Base-by-base conservation (phyloP, 2,113 vertebrate species). In the Rhizomys pruinosus region DNA sequence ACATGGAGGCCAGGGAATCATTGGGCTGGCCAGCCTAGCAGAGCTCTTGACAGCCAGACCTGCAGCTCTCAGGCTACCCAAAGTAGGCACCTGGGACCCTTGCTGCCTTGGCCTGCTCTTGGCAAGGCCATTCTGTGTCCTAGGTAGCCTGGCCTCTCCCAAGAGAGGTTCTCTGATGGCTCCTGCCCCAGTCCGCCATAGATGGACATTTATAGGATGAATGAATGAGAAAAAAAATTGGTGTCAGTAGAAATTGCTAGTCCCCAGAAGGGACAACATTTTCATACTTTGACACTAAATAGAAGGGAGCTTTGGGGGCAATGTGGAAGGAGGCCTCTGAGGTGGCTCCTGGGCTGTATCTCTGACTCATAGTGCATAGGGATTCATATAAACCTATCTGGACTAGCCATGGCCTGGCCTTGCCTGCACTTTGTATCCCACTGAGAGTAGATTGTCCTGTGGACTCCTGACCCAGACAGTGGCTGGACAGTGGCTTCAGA, bases 301-400 rank as follows among this genome's bases (percentile, higher is more conserved):
- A 82, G n/a, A 13, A 47, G 27, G 42, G 27, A 44, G 25, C 23
- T 17, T 25, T 25, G 7, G 32, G 29, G 25, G 11, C 5, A 20
- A n/a, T 0, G 37, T 11, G 22, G 15, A 63, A 32, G 22, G 9
- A 0, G 0, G 2, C 27, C 1, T 19, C 37, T 32, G 32, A 0
- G 29, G 57, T 32, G 27, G 29, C 7, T 23, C 55, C 61, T 32
- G n/a, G n/a, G n/a, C n/a, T n/a, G n/a, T n/a, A n/a, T n/a, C n/a
- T 37, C 22, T 17, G 19, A 20, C 29, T n/a, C n/a, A 11, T 1
- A 0, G 42, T 1, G 15, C 16, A 42, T 4, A 34, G 9, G 66
- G 32, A 57, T 16, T 57, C 19, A 3, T 3, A 52, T 5, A 32
- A 10, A 74, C 16, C 5, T 16, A 1, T 7, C 12, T 0, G 6